Conservation (phyloP, 2,888 invertebrate species). For the Drosophila yooni region DNA sequence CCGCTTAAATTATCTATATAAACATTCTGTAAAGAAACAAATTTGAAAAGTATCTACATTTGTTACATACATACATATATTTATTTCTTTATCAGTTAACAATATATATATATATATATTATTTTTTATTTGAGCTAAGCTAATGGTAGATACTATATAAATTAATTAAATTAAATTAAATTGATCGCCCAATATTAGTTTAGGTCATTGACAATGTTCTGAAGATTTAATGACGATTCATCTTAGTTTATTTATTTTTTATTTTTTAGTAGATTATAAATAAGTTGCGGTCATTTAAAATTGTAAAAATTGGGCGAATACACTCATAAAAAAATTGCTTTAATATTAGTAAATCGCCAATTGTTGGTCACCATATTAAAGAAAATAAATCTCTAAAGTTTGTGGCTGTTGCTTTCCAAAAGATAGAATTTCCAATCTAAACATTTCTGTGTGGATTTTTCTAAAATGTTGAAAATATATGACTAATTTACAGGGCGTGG, state of each 20-base stretch:
- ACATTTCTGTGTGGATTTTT: not conserved
- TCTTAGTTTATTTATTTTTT: not conserved
- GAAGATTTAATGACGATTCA: not conserved
- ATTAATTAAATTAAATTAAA: not conserved
- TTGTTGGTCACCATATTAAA: not conserved
- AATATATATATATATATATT: not conserved
- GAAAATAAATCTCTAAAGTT: not conserved
- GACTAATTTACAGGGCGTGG: not conserved
- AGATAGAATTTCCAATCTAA: not conserved
- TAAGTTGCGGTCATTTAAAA: not conserved
- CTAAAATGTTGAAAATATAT: no score
- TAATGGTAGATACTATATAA: not conserved
- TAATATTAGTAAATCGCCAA: not conserved
- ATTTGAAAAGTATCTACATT: not conserved
- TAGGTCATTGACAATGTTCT: not conserved
- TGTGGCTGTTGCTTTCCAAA: not conserved
- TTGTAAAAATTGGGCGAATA: not conserved
- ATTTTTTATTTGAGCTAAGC: not conserved
- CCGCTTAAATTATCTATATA: constrained; percentile 14
- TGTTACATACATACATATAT: not conserved
- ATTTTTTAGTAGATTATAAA: not conserved
- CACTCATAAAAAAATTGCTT: not conserved
- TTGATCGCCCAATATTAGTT: not conserved
- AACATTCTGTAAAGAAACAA: not conserved
- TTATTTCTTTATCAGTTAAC: not conserved